Evolutionary conservation across 1,140 invertebrate species (phyloP), one percentile per base, ranked within the genome.

Genomic region (Lethrus apterus): DNA sequence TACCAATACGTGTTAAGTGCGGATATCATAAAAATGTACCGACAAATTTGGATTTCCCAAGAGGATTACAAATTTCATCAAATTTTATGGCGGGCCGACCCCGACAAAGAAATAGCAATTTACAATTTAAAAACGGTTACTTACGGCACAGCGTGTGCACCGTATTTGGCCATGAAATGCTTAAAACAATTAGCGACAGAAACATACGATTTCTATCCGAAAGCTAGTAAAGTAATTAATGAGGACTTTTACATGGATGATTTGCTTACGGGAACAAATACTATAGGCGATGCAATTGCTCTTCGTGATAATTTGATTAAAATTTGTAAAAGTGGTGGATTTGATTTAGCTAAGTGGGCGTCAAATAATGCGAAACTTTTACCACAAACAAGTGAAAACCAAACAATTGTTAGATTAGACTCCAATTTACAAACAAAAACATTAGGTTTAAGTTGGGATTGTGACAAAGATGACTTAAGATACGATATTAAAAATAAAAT

Each of bases 231-330:
- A 44, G 45, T 64, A 1, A 40, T 67, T 10, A 49, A 54, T 32
- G 44, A 36, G 10, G 65, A 68, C 44, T 55, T 66, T 8, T 68
- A 68, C 31, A 60, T 67, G 18, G 71, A 74, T 48, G 67, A 72
- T 54, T 33, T 66, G 2, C 29, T 68, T n/a, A 58, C 60, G n/a
- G 66, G 70, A 4, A 15, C 17, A 17, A 31, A 44, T 20, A 14
- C 29, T 5, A 44, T 44, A 29, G 7, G 23, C 13, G 24, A 30
- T 13, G 18, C 43, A 21, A 11, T 20, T 13, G 15, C 7, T 3
- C 7, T 42, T 13, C 7, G 10, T 3, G n/a, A 42, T 5, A 21
- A 32, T 20, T 10, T 44, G 2, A 43, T 14, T 5, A 9, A 29
- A 20, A 29, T 43, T 18, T 14, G 4, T 5, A 29, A 18, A 13